These are phyloP conservation scores for Pangasianodon hypophthalmus DNA, from an alignment of 2,113 vertebrate genomes.

Conservation along the genomic window DNA sequence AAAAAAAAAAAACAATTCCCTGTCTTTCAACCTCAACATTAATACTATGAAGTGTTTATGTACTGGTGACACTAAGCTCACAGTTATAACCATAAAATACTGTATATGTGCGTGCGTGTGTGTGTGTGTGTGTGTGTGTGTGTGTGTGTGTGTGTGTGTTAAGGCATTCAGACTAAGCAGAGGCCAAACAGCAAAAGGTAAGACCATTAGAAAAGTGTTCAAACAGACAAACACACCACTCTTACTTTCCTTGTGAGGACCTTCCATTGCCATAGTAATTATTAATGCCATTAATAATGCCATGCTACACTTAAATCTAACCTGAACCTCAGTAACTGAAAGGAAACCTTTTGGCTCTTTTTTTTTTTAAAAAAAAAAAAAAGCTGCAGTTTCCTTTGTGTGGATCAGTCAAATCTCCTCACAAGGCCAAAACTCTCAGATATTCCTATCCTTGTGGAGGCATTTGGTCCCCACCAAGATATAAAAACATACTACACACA, in stretches of 20 bases:
- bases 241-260: not conserved
- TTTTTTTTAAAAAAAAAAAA: not conserved
- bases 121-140: not conserved
- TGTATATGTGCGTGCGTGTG: no score
- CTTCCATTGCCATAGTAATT: not conserved
- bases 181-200: not conserved
- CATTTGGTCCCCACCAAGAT: not conserved
- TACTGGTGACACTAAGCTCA: not conserved
- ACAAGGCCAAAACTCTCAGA: not conserved
- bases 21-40: not conserved
- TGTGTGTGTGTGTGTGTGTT: not conserved
- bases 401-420: not conserved
- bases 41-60: not conserved
- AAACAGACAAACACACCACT: not conserved
- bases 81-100: not conserved
- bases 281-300: not conserved
- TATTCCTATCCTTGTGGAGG: not conserved
- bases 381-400: not conserved
- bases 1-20: no score
- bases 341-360: not conserved
- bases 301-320: not conserved
- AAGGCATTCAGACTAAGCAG: not conserved
- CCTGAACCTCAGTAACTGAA: not conserved
- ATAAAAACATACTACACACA: not conserved
- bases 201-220: not conserved